phyloP scores from a whole-genome alignment of 2,113 vertebrate species.

The Carassius auratus region DNA sequence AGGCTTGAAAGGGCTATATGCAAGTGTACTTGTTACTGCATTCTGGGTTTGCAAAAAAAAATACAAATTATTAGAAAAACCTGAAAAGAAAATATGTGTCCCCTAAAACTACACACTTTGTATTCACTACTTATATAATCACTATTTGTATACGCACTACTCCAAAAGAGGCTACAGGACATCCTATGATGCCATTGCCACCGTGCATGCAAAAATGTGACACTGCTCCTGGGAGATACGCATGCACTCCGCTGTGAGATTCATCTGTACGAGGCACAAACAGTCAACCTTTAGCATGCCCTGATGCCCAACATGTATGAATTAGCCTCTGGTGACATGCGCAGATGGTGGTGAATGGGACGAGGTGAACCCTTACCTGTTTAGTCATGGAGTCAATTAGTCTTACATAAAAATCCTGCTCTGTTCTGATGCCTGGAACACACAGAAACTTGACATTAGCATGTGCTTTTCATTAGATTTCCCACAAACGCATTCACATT shows the following conservation, averaged over 20 bases:
- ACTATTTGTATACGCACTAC: too few relatives aligned
- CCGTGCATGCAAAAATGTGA: not conserved
- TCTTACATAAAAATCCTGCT: conserved; percentile 89
- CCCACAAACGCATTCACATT: not conserved
- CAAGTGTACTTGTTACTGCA: too few relatives aligned
- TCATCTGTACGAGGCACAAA: conserved; percentile 7
- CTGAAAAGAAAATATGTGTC: not conserved
- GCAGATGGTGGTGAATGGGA: conserved; percentile 5
- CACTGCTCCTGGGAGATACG: not conserved
- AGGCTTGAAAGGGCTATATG: too few relatives aligned
- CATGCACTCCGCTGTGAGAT: not conserved
- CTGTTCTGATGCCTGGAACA: conserved; percentile 81
- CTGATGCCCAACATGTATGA: conserved; percentile 6
- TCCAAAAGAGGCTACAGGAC: not conserved
- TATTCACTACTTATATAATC: too few relatives aligned
- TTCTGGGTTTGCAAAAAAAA: too few relatives aligned
- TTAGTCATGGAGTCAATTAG: conserved; percentile 92
- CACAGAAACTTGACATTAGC: not conserved
- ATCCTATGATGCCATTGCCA: not conserved
- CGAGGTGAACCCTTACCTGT: conserved; percentile 76
- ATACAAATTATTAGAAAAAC: not conserved
- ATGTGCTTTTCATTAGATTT: not conserved
- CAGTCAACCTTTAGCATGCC: conserved; percentile 25
- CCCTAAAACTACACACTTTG: not conserved
- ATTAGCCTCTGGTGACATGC: conserved; percentile 38